Percentiles rank a stretch among this genome's conserved stretches.
Evolutionary conservation across 2,113 vertebrate genomes (phyloP).

Genomic region (Eclectus roratus): DNA sequence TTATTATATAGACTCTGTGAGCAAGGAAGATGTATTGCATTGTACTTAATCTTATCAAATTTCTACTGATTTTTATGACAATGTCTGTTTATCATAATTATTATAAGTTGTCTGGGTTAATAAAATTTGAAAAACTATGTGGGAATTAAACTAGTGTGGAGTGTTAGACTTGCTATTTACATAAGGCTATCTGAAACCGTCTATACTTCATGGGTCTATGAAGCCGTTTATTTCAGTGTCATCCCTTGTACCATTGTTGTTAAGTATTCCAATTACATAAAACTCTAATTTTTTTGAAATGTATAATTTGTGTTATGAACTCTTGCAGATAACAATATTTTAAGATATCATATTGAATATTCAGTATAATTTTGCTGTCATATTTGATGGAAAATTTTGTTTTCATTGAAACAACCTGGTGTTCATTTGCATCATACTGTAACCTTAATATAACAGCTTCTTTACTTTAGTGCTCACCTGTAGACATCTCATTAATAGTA

Average conservation of each 20-base stretch:
- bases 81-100: slow-evolving; percentile 80
- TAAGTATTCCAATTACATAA: not conserved
- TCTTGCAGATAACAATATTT: not conserved
- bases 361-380: not conserved
- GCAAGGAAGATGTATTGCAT: slow-evolving; percentile 70
- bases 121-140: slow-evolving; percentile 60
- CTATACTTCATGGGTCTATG: not conserved
- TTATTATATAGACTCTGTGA: slow-evolving; percentile 68
- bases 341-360: not conserved
- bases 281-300: not conserved
- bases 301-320: not conserved
- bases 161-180: slow-evolving; percentile 25
- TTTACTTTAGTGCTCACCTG: not conserved
- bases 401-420: not conserved
- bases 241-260: not conserved
- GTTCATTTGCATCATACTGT: not conserved
- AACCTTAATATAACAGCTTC: not conserved
- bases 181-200: not conserved
- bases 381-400: not conserved
- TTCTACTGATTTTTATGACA: slow-evolving; percentile 75
- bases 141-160: slow-evolving; percentile 18
- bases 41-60: slow-evolving; percentile 73
- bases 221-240: not conserved
- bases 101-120: slow-evolving; percentile 71
- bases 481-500: not conserved